These are phyloP conservation scores for Netelia fuscicornis DNA, from an alignment of 2,888 invertebrate genomes.

Conservation along the genomic window DNA sequence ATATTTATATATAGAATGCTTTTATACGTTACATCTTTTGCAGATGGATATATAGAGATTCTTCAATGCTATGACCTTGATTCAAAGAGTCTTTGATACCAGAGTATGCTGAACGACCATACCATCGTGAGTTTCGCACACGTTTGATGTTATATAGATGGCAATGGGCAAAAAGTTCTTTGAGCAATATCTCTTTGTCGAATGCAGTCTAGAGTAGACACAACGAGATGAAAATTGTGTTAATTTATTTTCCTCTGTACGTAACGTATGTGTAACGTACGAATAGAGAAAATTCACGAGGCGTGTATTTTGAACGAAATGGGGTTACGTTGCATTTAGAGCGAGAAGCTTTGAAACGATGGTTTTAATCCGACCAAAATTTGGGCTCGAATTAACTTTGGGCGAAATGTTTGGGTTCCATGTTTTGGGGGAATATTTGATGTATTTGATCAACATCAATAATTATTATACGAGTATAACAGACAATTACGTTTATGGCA, in stretches of 20 bases:
- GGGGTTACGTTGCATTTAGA: neutral
- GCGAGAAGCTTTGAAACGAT: neutral
- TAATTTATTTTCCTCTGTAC: neutral
- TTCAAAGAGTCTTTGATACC: constrained; percentile 17
- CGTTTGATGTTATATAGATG: neutral
- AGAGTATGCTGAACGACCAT: neutral
- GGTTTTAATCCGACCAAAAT: no score
- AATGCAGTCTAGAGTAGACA: neutral
- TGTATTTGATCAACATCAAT: no score
- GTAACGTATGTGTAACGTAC: neutral
- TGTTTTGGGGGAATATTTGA: no score
- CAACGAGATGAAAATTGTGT: constrained; percentile 6
- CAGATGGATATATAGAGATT: constrained; percentile 18
- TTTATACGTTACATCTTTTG: constrained; percentile 7
- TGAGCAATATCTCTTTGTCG: constrained; percentile 8
- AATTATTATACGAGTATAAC: no score
- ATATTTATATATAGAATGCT: neutral
- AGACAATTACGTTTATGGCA: no score
- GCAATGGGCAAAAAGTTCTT: neutral
- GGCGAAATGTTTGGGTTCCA: no score
- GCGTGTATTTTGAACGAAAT: neutral
- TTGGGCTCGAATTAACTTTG: no score
- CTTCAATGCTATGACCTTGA: constrained; percentile 17
- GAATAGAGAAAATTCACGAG: neutral
- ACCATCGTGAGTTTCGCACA: neutral